Evolutionary conservation across 2,113 vertebrate genomes (phyloP), one percentile per base, ranked within the genome.

Genomic region (Rhipidura dahli): DNA sequence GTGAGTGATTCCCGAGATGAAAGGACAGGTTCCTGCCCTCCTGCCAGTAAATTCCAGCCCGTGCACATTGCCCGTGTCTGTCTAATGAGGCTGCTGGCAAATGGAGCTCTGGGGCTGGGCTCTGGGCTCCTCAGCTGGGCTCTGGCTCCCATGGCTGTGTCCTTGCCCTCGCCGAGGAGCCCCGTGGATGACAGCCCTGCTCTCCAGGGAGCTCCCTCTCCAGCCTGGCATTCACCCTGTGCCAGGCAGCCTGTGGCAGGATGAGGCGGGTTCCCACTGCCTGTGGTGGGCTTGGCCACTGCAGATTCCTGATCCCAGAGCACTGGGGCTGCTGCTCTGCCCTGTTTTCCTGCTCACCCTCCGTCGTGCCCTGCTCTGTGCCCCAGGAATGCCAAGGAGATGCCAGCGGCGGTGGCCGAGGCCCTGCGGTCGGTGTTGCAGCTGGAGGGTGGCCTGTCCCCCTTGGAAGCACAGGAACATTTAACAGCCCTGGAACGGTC

Each of bases 361-460:
- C 39, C 27, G 35, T 6, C 1, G 3, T 8, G 3, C 54, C 53
- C 20, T 76, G 15, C 63, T 94, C 45, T 71, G 15, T 53, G 28
- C 71, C 83, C 40, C 90, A 99, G 99, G 75, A 99, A 98, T 5
- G 98, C 99, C 76, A 99, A 99, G 96, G 64, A 98, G 95, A 99
- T 99, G 99, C 99, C 99, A 0, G 92, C 89, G 1, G 97, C 96
- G 0, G 99, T 99, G 94, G 80, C 97, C 0, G 98, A 99, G 10
- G 98, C 99, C 23, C 90, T 99, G 86, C 98, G 65, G 9, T 97
- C 84, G 1, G 92, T 96, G 61, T 98, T 99, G 94, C 98, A 98
- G 96, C 96, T 97, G 61, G 95, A 98, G 49, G 99, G 99, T 2
- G 96, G 97, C 10, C 81, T 99, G 57, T 98, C 98, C 0, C 51